Percentiles rank a stretch among this genome's conserved stretches.
Evolutionary conservation across 2,113 vertebrate genomes (phyloP).

Genomic region (Brachyhypopomus occidentalis): DNA sequence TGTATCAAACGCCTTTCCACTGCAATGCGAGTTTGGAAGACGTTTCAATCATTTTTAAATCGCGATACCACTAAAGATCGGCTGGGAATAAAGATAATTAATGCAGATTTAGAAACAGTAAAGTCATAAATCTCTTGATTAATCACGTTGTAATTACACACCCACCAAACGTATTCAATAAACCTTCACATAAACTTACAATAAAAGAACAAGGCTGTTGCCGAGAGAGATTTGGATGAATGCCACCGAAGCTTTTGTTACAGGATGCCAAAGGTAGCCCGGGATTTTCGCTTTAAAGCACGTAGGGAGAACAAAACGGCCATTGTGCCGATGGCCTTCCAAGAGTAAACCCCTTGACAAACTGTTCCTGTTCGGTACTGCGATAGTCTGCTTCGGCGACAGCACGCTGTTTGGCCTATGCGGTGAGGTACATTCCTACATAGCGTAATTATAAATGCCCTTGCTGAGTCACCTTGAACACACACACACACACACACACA

Average conservation of each 20-base stretch:
- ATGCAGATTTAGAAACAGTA: neutral
- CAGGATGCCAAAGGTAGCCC: slow-evolving; percentile 27
- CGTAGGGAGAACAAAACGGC: slow-evolving; percentile 61
- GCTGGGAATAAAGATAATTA: neutral
- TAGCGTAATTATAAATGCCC: slow-evolving; percentile 56
- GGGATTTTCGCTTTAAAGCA: slow-evolving; percentile 18
- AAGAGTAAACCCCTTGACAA: slow-evolving; percentile 54
- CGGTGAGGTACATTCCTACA: slow-evolving; percentile 53
- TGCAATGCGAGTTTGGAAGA: too few relatives aligned
- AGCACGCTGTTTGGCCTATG: slow-evolving; percentile 51
- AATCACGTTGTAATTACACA: neutral
- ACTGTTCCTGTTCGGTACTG: slow-evolving; percentile 62
- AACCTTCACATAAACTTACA: neutral
- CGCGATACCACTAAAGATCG: neutral
- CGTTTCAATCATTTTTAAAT: neutral
- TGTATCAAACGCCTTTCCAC: too few relatives aligned
- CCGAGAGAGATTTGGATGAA: neutral
- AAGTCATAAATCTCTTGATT: neutral
- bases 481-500: neutral
- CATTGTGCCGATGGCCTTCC: slow-evolving; percentile 61
- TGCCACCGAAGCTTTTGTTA: slow-evolving; percentile 18
- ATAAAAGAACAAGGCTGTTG: neutral
- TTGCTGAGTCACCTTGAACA: slow-evolving; percentile 60
- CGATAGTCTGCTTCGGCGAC: slow-evolving; percentile 42
- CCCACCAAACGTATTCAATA: neutral